A percentile compares a stretch with the other conserved stretches of the same genome.
These are phyloP conservation scores for Philereme vetulata DNA, from an alignment of 2,888 invertebrate species.

Conservation along the genomic window DNA sequence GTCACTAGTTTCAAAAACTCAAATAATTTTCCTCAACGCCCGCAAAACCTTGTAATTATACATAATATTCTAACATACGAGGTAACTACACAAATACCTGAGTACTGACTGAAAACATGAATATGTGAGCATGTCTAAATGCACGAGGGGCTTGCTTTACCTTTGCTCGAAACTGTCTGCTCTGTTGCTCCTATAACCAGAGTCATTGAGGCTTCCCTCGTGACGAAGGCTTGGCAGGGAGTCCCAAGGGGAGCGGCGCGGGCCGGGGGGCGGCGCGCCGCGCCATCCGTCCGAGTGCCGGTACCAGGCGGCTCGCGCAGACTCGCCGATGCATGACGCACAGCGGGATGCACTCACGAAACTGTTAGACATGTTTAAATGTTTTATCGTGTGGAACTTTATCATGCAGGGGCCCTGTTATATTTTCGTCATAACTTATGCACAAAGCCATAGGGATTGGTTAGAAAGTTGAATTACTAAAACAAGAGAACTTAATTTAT, in stretches of 20 bases:
- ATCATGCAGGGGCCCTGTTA: neutral
- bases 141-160: slow-evolving; percentile 65
- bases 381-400: slow-evolving; percentile 7
- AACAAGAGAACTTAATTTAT: too few relatives aligned
- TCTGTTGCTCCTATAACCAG: slow-evolving; percentile 93
- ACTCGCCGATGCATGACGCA: slow-evolving; percentile 95
- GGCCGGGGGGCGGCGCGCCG: slow-evolving; percentile 80
- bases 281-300: slow-evolving; percentile 95
- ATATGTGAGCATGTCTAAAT: slow-evolving; percentile 8
- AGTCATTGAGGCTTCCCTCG: slow-evolving; percentile 93
- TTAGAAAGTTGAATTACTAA: too few relatives aligned
- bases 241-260: slow-evolving; percentile 94
- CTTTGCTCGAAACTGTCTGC: slow-evolving; percentile 94
- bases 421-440: neutral
- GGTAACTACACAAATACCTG: neutral
- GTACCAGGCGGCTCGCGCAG: slow-evolving; percentile 94
- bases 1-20: neutral
- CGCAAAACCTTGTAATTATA: neutral
- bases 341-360: slow-evolving; percentile 87
- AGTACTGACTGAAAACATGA: neutral
- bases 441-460: too few relatives aligned
- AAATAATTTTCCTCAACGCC: neutral
- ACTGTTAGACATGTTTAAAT: slow-evolving; percentile 50
- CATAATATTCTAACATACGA: too few relatives aligned
- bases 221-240: slow-evolving; percentile 93